These are phyloP conservation scores for human (Homo sapiens) DNA, from an alignment of 2,113 vertebrate genomes.

Conservation along the genomic window DNA sequence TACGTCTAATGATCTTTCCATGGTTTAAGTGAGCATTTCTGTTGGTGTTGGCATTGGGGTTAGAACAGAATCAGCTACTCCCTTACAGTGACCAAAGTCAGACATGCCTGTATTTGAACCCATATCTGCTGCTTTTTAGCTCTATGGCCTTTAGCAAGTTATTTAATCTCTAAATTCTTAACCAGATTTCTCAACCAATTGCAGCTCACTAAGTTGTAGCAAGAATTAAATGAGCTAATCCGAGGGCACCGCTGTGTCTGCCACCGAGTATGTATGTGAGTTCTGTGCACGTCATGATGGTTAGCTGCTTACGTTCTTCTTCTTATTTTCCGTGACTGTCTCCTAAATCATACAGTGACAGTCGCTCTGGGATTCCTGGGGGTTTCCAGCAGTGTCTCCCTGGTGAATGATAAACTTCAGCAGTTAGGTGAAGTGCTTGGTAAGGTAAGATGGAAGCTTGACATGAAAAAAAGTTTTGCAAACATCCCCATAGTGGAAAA, in stretches of 20 bases:
- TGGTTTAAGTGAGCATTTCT: neutral
- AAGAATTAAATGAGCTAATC: constrained; percentile 44
- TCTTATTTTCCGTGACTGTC: neutral
- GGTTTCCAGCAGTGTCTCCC: neutral
- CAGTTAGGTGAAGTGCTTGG: neutral
- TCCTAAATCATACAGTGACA: neutral
- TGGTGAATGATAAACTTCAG: neutral
- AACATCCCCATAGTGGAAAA: neutral
- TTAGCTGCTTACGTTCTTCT: neutral
- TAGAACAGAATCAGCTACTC: neutral
- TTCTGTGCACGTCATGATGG: neutral
- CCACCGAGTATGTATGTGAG: neutral
- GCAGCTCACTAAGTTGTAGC: neutral
- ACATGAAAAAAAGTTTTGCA: constrained; percentile 11
- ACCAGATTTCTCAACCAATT: constrained; percentile 15
- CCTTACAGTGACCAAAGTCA: neutral
- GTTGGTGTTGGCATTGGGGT: neutral
- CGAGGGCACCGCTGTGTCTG: neutral
- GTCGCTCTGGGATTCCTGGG: neutral
- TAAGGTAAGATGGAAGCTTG: neutral
- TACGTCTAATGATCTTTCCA: neutral
- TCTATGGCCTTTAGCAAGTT: neutral
- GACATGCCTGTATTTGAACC: neutral
- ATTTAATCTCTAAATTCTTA: neutral
- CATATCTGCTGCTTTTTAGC: neutral